Percentiles rank a stretch among this genome's conserved stretches.
phyloP scores from a whole-genome alignment of 2,113 vertebrate genomes.

The Marmota flaviventris region DNA sequence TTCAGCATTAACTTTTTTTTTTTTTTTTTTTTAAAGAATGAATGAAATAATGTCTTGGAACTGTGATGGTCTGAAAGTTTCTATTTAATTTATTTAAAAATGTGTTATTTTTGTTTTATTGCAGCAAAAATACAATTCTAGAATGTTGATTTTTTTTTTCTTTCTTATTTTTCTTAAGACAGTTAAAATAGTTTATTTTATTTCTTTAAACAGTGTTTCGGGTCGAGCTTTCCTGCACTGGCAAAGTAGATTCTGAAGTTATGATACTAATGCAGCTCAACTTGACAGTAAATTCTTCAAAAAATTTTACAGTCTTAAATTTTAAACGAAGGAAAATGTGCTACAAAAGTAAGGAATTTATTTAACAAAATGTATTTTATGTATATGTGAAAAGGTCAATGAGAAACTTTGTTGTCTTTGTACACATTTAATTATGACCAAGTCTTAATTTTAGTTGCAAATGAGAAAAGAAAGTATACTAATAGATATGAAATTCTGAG shows the following conservation, averaged over 20 bases:
- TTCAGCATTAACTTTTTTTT: not conserved
- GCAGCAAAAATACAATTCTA: not conserved
- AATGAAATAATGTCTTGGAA: conserved; percentile 7
- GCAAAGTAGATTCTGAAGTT: conserved; percentile 96
- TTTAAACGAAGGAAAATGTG: conserved; percentile 99
- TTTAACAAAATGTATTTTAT: conserved; percentile 50
- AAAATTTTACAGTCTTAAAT: conserved; percentile 99
- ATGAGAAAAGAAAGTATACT: not conserved
- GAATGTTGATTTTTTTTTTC: conserved; percentile 51
- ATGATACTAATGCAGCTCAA: conserved; percentile 97
- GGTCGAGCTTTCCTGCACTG: conserved; percentile 96
- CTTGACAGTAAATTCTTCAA: conserved; percentile 93
- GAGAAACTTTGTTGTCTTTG: conserved; percentile 30
- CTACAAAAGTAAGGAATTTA: conserved; percentile 93
- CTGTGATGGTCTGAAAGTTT: not conserved
- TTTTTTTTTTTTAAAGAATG: not conserved
- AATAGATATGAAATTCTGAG: not conserved
- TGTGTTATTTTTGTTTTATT: not conserved
- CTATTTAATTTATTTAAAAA: conserved; percentile 37
- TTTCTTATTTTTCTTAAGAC: not conserved
- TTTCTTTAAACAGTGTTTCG: conserved; percentile 92
- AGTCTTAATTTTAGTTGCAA: conserved; percentile 39
- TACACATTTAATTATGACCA: conserved; percentile 44
- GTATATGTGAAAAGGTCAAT: conserved; percentile 9
- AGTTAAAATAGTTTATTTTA: conserved; percentile 14